Conservation (phyloP, 2,797 vertebrate species). For the Manis javanica region DNA sequence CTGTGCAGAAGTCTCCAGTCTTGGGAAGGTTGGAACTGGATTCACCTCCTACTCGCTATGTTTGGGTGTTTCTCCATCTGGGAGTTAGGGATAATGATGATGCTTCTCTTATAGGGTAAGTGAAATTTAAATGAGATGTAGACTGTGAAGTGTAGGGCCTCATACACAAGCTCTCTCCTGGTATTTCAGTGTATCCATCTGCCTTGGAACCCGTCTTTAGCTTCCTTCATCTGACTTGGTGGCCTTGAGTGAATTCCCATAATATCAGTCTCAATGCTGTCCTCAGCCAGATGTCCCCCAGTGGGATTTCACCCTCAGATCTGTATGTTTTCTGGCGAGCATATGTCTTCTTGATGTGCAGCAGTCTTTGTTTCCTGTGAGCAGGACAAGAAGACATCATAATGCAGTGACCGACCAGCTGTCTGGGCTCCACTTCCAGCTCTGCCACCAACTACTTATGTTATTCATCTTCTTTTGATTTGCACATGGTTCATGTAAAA, state of each 20-base stretch:
- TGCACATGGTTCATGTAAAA: neutral
- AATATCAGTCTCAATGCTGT: neutral
- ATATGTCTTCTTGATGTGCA: neutral
- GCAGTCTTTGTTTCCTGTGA: slow-evolving; percentile 30
- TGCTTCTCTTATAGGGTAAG: neutral
- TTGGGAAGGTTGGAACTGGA: neutral
- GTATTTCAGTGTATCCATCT: neutral
- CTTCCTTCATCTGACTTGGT: neutral
- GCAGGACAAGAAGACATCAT: neutral
- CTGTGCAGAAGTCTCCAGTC: neutral
- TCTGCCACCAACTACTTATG: neutral
- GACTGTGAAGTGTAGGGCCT: neutral
- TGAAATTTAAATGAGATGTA: neutral
- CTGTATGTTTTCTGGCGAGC: slow-evolving; percentile 40
- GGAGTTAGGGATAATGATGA: neutral
- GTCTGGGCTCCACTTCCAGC: neutral
- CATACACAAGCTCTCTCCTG: neutral
- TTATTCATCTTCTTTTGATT: slow-evolving; percentile 27
- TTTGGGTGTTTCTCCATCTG: neutral
- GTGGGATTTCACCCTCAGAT: neutral
- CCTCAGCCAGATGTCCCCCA: neutral
- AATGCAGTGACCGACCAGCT: neutral
- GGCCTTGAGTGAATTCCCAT: neutral
- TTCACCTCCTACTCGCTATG: neutral
- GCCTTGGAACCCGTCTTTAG: neutral